These are phyloP conservation scores for Ciconia maguari DNA, from an alignment of 2,113 vertebrate genomes.

Conservation along the genomic window DNA sequence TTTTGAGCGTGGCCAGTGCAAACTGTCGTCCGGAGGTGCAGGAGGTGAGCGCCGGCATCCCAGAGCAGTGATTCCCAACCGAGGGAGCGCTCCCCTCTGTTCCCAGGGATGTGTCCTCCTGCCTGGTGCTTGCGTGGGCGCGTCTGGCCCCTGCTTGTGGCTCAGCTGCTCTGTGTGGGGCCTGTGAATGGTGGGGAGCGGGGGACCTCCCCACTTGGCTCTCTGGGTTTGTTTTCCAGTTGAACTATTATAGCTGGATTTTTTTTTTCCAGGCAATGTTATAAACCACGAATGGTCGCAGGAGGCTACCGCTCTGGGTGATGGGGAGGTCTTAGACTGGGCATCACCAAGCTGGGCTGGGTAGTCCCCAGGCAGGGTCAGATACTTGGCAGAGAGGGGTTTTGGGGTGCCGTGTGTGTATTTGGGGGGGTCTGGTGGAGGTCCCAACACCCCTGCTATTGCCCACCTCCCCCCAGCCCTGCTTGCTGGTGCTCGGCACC, in stretches of 20 bases:
- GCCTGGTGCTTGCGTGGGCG: neutral
- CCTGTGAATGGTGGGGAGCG: neutral
- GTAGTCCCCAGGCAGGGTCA: neutral
- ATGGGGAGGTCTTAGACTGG: neutral
- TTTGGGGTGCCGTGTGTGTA: neutral
- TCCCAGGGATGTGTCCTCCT: neutral
- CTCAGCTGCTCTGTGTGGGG: neutral
- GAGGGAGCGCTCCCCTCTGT: neutral
- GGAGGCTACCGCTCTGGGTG: neutral
- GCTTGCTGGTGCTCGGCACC: neutral
- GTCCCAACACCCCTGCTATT: neutral
- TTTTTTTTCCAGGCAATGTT: neutral
- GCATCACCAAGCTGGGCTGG: neutral
- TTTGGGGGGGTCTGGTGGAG: neutral
- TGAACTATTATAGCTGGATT: neutral
- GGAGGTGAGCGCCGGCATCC: neutral
- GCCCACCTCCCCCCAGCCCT: fast-evolving
- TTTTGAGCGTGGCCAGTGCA: neutral
- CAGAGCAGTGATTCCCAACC: neutral
- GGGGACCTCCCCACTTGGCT: neutral
- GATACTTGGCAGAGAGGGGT: neutral
- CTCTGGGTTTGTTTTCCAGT: neutral
- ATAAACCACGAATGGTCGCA: neutral
- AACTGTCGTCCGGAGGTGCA: neutral
- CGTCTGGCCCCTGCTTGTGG: neutral